These are phyloP conservation scores for Empis stercorea DNA, from an alignment of 2,888 invertebrate genomes.

Conservation along the genomic window DNA sequence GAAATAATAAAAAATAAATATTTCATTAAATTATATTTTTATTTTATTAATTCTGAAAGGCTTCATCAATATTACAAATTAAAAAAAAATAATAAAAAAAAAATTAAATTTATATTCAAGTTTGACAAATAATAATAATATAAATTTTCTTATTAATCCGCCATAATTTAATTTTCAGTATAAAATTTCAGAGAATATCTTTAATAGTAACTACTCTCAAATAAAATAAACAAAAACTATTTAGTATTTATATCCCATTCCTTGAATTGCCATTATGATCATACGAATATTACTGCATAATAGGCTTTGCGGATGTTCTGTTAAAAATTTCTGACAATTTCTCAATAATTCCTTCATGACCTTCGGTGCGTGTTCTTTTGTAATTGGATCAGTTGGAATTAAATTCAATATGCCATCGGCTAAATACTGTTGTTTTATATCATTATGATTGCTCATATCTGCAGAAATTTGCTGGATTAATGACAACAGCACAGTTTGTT, in stretches of 20 bases:
- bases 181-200: no score
- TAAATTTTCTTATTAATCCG: no score
- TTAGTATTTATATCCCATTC: constrained; percentile 24
- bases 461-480: constrained; percentile 89
- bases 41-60: no score
- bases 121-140: no score
- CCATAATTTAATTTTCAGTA: no score
- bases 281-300: constrained; percentile 38
- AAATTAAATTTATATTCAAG: no score
- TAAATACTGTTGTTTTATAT: constrained; percentile 71
- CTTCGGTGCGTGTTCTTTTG: constrained; percentile 67
- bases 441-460: constrained; percentile 73
- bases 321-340: constrained; percentile 58
- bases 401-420: constrained; percentile 77
- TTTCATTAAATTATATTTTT: no score
- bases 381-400: constrained; percentile 61
- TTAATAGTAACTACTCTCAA: no score
- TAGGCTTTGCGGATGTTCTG: constrained; percentile 50
- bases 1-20: no score
- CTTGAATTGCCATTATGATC: constrained; percentile 34
- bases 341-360: constrained; percentile 64
- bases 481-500: constrained; percentile 81
- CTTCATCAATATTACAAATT: no score
- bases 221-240: no score
- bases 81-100: no score